These are phyloP conservation scores for Elephantulus edwardii DNA, from an alignment of 2,113 vertebrate species.

Conservation along the genomic window DNA sequence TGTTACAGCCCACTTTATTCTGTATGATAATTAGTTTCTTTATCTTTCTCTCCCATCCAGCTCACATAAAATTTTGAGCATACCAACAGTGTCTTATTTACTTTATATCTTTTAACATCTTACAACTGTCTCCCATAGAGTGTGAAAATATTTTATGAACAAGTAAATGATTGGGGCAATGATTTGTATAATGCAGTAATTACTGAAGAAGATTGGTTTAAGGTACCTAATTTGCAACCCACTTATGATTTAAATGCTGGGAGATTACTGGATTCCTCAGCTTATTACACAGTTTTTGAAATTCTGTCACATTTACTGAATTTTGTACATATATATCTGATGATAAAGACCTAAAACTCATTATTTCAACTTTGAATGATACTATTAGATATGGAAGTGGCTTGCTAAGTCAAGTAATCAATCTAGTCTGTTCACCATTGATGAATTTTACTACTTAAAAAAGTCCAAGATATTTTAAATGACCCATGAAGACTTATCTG, in stretches of 20 bases:
- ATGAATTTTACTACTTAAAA: neutral
- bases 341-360: neutral
- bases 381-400: neutral
- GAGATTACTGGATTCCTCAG: neutral
- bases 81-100: neutral
- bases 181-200: neutral
- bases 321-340: neutral
- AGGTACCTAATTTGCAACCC: neutral
- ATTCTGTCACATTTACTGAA: neutral
- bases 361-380: neutral
- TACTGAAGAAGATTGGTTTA: neutral
- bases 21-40: neutral
- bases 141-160: neutral
- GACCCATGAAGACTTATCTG: neutral
- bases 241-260: neutral
- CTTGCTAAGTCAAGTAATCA: neutral
- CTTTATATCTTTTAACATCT: neutral
- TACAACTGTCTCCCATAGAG: neutral
- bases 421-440: neutral
- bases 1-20: neutral
- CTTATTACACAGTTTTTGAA: neutral
- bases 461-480: neutral
- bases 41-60: neutral
- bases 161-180: neutral
- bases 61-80: neutral